These are phyloP conservation scores for Apteryx mantelli DNA, from an alignment of 2,113 vertebrate species.

Conservation along the genomic window DNA sequence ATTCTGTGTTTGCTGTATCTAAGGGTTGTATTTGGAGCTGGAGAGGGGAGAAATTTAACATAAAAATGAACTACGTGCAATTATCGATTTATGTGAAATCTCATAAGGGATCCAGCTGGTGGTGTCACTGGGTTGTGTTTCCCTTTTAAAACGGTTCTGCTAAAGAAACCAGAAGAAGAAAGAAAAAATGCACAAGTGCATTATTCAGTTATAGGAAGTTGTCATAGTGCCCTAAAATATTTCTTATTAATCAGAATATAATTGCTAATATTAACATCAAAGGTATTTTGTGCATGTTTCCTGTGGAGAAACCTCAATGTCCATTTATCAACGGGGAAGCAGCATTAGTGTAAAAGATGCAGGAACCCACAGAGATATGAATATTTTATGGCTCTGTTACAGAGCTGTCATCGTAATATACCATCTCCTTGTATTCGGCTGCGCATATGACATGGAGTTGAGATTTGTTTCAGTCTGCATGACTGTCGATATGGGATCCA, in stretches of 20 bases:
- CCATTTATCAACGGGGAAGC: background rate
- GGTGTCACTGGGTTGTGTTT: background rate
- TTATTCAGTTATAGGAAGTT: background rate
- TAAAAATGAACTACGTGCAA: background rate
- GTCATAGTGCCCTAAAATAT: background rate
- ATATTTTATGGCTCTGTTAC: background rate
- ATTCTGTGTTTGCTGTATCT: background rate
- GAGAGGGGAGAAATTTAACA: background rate
- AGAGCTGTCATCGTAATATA: background rate
- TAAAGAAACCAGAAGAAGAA: background rate
- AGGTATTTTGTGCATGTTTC: background rate
- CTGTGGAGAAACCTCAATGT: background rate
- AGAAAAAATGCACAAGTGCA: background rate
- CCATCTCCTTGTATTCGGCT: conserved; percentile 4
- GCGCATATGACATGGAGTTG: background rate
- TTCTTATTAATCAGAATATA: background rate
- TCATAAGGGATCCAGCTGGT: background rate
- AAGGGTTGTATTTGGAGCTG: background rate
- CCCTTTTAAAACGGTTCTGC: background rate
- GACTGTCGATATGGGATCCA: background rate
- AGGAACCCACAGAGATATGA: background rate
- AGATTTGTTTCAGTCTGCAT: conserved; percentile 1
- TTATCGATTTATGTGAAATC: conserved; percentile 10
- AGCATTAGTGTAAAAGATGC: background rate
- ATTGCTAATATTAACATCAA: background rate